A percentile compares a stretch with the other conserved stretches of the same genome.
Evolutionary conservation across 2,113 vertebrate genomes (phyloP).

Genomic region (Galeopterus variegatus): DNA sequence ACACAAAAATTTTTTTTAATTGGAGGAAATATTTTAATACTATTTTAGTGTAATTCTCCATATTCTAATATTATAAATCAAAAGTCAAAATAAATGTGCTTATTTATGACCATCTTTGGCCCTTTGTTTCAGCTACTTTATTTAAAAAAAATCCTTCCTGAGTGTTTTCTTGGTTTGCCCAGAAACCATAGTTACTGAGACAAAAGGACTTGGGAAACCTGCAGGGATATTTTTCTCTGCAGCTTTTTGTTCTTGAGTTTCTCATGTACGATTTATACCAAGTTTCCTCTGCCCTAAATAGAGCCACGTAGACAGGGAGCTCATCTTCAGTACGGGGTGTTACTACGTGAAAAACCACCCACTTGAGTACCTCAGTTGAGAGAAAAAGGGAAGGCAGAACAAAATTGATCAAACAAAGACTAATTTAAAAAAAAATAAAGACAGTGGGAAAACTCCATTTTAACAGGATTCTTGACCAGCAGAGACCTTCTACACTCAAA

Average conservation of each 20-base stretch:
- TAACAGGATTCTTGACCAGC: background rate
- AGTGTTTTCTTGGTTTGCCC: background rate
- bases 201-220: slow-evolving; percentile 5
- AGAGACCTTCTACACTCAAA: background rate
- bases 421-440: no score
- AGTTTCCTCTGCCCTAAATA: background rate
- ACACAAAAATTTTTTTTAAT: background rate
- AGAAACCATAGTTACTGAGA: slow-evolving; percentile 65
- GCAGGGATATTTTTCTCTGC: background rate
- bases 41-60: background rate
- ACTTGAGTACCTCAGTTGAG: background rate
- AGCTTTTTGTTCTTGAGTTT: slow-evolving; percentile 50
- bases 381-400: no score
- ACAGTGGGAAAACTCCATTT: background rate
- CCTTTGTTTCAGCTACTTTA: background rate
- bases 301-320: background rate
- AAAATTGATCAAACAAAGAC: background rate
- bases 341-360: fast-evolving
- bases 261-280: background rate
- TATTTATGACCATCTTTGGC: background rate
- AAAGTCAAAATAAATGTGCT: background rate
- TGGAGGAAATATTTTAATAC: background rate
- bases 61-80: background rate
- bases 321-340: background rate
- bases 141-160: background rate